Evolutionary conservation across 2,797 vertebrate species (phyloP), one percentile per base, ranked within the genome.

Genomic region (Alcedo atthis): DNA sequence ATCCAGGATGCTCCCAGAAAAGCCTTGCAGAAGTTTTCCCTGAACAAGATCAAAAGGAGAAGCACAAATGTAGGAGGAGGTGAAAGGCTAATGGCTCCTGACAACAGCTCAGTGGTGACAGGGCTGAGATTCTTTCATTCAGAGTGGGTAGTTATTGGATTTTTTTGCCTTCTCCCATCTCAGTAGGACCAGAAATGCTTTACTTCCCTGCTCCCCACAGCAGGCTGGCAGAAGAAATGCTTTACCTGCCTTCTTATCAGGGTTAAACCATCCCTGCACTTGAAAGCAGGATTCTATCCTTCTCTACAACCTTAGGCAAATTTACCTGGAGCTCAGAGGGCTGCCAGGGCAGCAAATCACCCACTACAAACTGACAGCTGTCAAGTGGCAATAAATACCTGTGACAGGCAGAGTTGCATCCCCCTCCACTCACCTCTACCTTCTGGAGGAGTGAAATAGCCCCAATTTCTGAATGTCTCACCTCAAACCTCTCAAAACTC

Each of bases 351-450:
- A 81, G 89, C 82, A 95, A 95, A 95, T 94, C 91, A 82, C 95
- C 91, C 70, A 46, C 81, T 91, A 89, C 92, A 96, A 97, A 96
- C 81, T 94, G 96, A 95, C 95, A 96, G 91, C 73, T 78, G 89
- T 75, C 71, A 82, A 85, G 80, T 77, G 92, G 91, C 78, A 96
- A 96, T 89, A 96, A 96, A 58, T 83, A 92, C 64, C 86, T 90
- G 69, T 54, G 87, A 92, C 20, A 71, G 75, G 85, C 84, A 92
- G 69, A 70, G 46, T 66, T 88, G 80, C 86, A 83, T 91, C 69
- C 74, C 83, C 57, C 46, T 9, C 43, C 64, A 20, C 18, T 40
- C 40, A 92, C 48, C 58, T 93, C 95, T 5, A 22, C 1, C 22
- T 8, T 55, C 62, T 69, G 77, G 55, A 58, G 78, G 89, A 81